Evolutionary conservation across 2,797 vertebrate species (phyloP).

Genomic region (Crossoptilon crossoptilon): DNA sequence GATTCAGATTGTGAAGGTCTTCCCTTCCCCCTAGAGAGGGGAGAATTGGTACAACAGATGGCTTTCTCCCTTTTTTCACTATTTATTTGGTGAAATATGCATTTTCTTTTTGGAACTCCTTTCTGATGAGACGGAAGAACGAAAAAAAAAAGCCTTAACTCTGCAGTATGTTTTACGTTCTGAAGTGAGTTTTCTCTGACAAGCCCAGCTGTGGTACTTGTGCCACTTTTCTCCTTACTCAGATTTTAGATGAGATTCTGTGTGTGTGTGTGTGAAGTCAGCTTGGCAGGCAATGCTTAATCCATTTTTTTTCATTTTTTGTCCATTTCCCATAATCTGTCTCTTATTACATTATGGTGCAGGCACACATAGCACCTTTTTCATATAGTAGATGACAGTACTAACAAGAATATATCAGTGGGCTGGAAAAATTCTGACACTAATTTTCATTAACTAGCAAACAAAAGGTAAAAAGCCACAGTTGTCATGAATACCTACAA

Average conservation of each 20-base stretch:
- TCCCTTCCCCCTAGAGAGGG: not conserved
- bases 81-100: constrained; percentile 54
- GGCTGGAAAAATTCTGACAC: not conserved
- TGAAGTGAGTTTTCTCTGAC: constrained; percentile 66
- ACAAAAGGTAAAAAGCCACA: not conserved
- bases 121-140: constrained; percentile 42
- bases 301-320: not conserved
- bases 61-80: constrained; percentile 2
- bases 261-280: not conserved
- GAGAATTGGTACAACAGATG: constrained; percentile 40
- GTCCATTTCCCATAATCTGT: constrained; percentile 2
- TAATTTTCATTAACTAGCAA: not conserved
- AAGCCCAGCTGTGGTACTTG: constrained; percentile 41
- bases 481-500: not conserved
- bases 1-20: constrained; percentile 7
- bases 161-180: constrained; percentile 56
- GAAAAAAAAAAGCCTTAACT: constrained; percentile 23
- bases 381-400: not conserved
- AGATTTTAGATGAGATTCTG: not conserved
- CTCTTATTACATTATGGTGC: not conserved
- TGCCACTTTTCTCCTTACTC: constrained; percentile 31
- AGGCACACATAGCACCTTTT: not conserved
- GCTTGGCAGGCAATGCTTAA: not conserved
- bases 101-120: constrained; percentile 53
- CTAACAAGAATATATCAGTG: not conserved